Conservation (phyloP, 2,888 invertebrate genomes). For the Timandra comae region DNA sequence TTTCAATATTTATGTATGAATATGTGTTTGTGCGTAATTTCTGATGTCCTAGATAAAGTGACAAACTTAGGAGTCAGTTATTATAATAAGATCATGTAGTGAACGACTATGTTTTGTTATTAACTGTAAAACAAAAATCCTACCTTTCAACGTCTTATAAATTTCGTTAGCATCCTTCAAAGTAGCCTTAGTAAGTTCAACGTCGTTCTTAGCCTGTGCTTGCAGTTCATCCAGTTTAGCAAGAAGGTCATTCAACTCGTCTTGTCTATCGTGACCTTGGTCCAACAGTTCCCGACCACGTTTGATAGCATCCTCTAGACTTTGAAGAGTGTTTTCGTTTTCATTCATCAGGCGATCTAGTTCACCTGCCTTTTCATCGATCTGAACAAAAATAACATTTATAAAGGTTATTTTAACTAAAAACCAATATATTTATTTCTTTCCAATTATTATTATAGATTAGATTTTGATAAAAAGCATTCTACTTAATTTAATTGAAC, state of each 20-base stretch:
- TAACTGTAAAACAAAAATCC: not conserved
- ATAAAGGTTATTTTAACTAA: too few relatives aligned
- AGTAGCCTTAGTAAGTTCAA: slow-evolving; percentile 84
- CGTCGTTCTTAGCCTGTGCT: slow-evolving; percentile 87
- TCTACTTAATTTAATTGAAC: too few relatives aligned
- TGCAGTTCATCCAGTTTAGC: slow-evolving; percentile 86
- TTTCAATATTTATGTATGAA: too few relatives aligned
- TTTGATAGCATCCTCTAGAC: slow-evolving; percentile 80
- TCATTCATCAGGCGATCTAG: slow-evolving; percentile 71
- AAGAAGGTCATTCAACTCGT: slow-evolving; percentile 86
- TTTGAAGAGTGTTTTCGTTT: slow-evolving; percentile 75
- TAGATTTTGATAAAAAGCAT: too few relatives aligned
- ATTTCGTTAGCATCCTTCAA: slow-evolving; percentile 44
- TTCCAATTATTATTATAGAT: too few relatives aligned
- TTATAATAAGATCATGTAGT: too few relatives aligned
- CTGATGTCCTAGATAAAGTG: too few relatives aligned
- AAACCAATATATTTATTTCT: too few relatives aligned
- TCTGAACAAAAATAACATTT: too few relatives aligned
- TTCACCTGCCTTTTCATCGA: slow-evolving; percentile 66
- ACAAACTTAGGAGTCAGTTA: too few relatives aligned
- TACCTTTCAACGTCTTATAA: slow-evolving; percentile 37
- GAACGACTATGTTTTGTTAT: too few relatives aligned
- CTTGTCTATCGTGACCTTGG: slow-evolving; percentile 78
- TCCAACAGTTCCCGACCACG: slow-evolving; percentile 83
- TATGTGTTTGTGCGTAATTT: too few relatives aligned